Conservation (phyloP, 2,888 invertebrate genomes). For the Thyatira batis region DNA sequence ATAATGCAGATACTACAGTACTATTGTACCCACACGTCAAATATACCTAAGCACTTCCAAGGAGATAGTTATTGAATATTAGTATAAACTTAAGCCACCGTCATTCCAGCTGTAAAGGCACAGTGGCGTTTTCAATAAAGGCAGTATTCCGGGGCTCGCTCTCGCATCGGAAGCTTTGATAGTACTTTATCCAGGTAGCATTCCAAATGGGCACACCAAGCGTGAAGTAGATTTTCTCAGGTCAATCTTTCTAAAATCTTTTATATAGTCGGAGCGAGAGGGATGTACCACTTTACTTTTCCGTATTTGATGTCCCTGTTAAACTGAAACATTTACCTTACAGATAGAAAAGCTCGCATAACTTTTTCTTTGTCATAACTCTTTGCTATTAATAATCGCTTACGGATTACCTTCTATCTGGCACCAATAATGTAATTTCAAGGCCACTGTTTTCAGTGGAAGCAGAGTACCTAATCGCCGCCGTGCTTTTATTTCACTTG, state of each 20-base stretch:
- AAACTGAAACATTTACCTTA: no score
- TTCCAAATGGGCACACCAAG: constrained; percentile 18
- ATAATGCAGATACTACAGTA: no score
- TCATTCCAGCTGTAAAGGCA: neutral
- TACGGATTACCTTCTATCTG: neutral
- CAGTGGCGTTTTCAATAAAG: neutral
- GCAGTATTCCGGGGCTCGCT: constrained; percentile 6
- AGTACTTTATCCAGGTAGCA: constrained; percentile 26
- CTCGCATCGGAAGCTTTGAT: constrained; percentile 8
- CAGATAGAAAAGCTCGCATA: no score
- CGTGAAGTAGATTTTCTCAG: constrained; percentile 18
- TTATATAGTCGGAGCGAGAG: constrained; percentile 9
- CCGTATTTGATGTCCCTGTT: neutral
- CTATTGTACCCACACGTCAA: no score
- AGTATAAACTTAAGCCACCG: neutral
- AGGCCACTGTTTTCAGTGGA: constrained; percentile 17
- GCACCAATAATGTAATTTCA: neutral
- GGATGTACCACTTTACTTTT: neutral
- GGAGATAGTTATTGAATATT: neutral
- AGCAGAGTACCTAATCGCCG: constrained; percentile 37
- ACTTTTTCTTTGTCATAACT: no score
- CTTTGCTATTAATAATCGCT: no score
- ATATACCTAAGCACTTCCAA: no score
- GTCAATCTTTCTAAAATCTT: constrained; percentile 30
- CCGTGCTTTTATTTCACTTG: constrained; percentile 50